These are phyloP conservation scores for Tinamus major DNA, from an alignment of 2,797 vertebrate genomes.

Conservation along the genomic window DNA sequence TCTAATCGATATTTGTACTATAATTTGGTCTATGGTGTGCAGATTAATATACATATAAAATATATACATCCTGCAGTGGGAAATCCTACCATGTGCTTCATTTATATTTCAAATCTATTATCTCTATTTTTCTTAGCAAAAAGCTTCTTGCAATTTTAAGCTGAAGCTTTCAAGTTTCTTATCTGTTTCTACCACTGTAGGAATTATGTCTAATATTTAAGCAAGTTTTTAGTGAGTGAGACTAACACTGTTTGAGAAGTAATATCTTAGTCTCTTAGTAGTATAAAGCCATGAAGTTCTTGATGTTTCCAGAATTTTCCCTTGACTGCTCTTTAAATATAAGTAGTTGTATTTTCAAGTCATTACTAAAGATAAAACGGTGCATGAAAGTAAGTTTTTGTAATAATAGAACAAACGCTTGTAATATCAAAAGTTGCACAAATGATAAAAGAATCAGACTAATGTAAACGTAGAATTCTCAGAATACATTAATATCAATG, in stretches of 20 bases:
- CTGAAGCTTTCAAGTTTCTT: background rate
- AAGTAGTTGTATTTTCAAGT: background rate
- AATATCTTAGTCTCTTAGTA: background rate
- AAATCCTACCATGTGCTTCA: background rate
- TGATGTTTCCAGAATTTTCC: background rate
- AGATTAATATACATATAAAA: background rate
- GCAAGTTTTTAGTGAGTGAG: background rate
- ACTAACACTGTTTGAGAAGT: background rate
- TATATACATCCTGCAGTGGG: background rate
- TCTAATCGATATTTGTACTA: constrained; percentile 2
- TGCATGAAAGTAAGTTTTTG: background rate
- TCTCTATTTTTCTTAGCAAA: background rate
- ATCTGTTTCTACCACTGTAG: background rate
- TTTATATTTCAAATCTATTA: constrained; percentile 5
- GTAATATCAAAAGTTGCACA: background rate
- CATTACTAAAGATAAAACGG: background rate
- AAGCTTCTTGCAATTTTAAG: constrained; percentile 27
- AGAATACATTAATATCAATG: background rate
- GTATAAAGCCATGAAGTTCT: background rate
- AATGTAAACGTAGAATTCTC: background rate
- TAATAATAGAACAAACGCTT: background rate
- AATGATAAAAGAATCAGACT: background rate
- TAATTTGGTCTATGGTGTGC: background rate
- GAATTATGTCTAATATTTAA: constrained; percentile 21
- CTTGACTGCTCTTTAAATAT: background rate